A percentile compares a stretch with the other conserved stretches of the same genome.
Conservation (phyloP, 1,140 invertebrate genomes). For the Drosophila kurseongensis region DNA sequence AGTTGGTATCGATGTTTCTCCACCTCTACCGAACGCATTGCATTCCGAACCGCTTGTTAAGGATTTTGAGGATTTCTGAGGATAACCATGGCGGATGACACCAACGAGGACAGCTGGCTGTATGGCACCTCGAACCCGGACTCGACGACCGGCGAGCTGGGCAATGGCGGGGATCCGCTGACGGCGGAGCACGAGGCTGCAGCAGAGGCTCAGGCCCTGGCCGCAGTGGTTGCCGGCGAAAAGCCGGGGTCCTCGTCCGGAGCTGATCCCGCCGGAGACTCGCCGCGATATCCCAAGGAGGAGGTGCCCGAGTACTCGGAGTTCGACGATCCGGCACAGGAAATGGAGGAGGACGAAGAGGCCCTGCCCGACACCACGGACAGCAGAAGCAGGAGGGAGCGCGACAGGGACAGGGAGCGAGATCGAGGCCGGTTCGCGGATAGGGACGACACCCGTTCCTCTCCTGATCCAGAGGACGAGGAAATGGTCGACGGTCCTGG, state of each 20-base stretch:
- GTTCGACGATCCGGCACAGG: constrained; percentile 80
- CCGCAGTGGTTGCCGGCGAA: constrained; percentile 73
- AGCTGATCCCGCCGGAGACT: neutral
- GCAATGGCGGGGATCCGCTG: constrained; percentile 55
- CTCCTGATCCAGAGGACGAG: constrained; percentile 29
- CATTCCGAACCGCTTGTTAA: neutral
- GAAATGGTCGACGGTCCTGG: constrained; percentile 73
- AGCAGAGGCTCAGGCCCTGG: constrained; percentile 81
- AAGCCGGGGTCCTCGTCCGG: constrained; percentile 28
- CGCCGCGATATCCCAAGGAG: constrained; percentile 52
- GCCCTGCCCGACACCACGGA: constrained; percentile 76
- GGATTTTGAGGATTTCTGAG: neutral
- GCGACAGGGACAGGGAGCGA: constrained; percentile 13
- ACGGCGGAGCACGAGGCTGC: constrained; percentile 73
- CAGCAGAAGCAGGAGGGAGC: constrained; percentile 7
- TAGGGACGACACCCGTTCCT: constrained; percentile 1
- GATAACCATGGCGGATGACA: constrained; percentile 86
- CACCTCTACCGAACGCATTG: neutral
- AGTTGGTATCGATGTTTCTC: neutral
- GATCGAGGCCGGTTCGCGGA: constrained; percentile 13
- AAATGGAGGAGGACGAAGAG: constrained; percentile 83
- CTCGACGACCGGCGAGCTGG: constrained; percentile 73
- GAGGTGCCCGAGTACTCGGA: constrained; percentile 64
- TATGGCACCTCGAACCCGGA: constrained; percentile 88
- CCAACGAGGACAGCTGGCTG: constrained; percentile 91